phyloP scores from a whole-genome alignment of 2,113 vertebrate genomes.

The Lasiurus cinereus region DNA sequence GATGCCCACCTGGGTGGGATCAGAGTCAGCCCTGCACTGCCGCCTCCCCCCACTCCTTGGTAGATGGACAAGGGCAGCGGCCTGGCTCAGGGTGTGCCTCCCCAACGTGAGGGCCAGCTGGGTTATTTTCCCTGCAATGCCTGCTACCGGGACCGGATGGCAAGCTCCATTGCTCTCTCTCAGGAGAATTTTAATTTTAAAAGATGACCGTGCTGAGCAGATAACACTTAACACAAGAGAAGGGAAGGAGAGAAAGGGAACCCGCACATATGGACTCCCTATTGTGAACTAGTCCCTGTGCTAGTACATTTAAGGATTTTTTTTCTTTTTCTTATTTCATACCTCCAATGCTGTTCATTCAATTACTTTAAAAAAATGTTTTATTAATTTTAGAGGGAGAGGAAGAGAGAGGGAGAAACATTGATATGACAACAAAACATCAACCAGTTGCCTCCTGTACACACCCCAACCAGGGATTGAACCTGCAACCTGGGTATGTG shows the following conservation, averaged over 20 bases:
- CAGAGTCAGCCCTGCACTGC: background rate
- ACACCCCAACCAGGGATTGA: no score
- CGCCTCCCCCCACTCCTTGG: fast-evolving
- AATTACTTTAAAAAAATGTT: background rate
- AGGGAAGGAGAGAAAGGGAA: background rate
- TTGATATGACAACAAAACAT: no score
- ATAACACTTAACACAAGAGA: background rate
- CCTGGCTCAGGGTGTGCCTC: background rate
- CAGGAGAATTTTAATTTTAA: conserved; percentile 9
- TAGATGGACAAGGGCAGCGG: background rate
- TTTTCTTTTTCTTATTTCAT: background rate
- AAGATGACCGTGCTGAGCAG: background rate
- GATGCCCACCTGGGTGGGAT: background rate
- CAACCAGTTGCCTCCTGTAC: no score
- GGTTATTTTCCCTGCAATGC: background rate
- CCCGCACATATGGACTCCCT: background rate
- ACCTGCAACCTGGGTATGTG: no score
- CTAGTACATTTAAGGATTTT: background rate
- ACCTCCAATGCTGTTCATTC: background rate
- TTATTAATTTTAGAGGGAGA: no score
- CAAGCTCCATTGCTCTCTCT: background rate
- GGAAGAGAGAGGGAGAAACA: no score
- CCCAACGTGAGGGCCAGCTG: background rate
- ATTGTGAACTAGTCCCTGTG: background rate
- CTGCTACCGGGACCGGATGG: background rate